These are phyloP conservation scores for Chironomus striatipennis DNA, from an alignment of 1,140 invertebrate genomes.

Conservation along the genomic window DNA sequence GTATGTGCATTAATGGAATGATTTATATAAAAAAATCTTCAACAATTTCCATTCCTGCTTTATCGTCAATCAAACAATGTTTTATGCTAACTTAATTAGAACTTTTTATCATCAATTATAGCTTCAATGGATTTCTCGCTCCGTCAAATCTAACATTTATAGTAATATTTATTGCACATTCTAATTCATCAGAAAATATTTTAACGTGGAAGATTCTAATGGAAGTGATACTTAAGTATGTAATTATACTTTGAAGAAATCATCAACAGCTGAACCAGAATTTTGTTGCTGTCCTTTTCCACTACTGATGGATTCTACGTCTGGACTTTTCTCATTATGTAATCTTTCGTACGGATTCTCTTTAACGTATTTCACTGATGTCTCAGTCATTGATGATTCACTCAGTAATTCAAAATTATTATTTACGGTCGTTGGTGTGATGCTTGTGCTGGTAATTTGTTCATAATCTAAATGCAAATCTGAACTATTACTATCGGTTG, in stretches of 20 bases:
- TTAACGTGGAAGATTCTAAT: neutral
- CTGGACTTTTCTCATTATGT: constrained; percentile 27
- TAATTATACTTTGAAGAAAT: constrained; percentile 15
- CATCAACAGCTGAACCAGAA: neutral
- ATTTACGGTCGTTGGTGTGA: constrained; percentile 30
- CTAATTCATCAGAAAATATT: neutral
- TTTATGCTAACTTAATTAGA: too few species aligned
- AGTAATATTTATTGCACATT: neutral
- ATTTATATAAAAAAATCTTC: too few species aligned
- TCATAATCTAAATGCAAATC: constrained; percentile 41
- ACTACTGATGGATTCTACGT: neutral
- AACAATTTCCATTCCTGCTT: too few species aligned
- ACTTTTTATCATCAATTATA: too few species aligned
- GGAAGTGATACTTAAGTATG: neutral
- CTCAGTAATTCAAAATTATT: constrained; percentile 64
- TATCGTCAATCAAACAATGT: too few species aligned
- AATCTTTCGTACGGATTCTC: constrained; percentile 35
- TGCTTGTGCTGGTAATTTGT: constrained; percentile 34
- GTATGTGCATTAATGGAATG: too few species aligned
- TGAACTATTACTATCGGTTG: constrained; percentile 28
- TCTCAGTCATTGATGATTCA: constrained; percentile 48
- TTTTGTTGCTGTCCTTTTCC: neutral
- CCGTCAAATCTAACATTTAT: neutral
- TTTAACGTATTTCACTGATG: constrained; percentile 48
- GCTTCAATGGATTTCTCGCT: too few species aligned